These are phyloP conservation scores for Phrynosoma blainvillii DNA, from an alignment of 2,113 vertebrate species.

Conservation along the genomic window DNA sequence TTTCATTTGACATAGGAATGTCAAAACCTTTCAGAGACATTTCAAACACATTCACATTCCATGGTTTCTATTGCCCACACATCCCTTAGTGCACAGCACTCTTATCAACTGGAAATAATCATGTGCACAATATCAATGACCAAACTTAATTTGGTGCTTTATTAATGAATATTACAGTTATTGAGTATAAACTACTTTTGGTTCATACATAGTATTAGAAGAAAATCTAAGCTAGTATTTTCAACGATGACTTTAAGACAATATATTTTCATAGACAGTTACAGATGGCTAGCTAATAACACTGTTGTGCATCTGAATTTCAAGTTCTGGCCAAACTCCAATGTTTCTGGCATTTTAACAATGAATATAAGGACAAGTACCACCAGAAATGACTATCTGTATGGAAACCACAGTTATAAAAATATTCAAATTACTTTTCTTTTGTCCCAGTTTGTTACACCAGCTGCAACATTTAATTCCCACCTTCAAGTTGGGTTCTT, in stretches of 20 bases:
- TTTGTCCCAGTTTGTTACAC: too few species aligned
- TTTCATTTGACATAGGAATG: neutral
- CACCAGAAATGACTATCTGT: too few species aligned
- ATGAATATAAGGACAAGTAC: neutral
- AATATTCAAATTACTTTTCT: too few species aligned
- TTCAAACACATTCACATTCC: neutral
- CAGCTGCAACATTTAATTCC: too few species aligned
- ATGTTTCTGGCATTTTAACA: neutral
- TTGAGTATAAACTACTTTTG: neutral
- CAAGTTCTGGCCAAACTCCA: neutral
- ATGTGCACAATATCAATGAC: neutral
- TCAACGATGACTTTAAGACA: neutral
- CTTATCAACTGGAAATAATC: neutral
- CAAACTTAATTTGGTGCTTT: neutral
- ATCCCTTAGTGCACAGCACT: neutral
- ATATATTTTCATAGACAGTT: neutral
- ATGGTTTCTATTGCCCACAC: neutral
- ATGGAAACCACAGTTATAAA: neutral
- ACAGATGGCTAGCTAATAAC: neutral
- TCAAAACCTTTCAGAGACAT: constrained; percentile 3
- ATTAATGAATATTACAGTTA: neutral
- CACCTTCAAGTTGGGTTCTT: too few species aligned
- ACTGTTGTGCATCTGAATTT: neutral
- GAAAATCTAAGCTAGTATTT: neutral
- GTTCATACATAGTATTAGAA: neutral